Percentiles rank a stretch among this genome's conserved stretches.
Evolutionary conservation across 2,113 vertebrate genomes (phyloP).

Genomic region (Anolis carolinensis): DNA sequence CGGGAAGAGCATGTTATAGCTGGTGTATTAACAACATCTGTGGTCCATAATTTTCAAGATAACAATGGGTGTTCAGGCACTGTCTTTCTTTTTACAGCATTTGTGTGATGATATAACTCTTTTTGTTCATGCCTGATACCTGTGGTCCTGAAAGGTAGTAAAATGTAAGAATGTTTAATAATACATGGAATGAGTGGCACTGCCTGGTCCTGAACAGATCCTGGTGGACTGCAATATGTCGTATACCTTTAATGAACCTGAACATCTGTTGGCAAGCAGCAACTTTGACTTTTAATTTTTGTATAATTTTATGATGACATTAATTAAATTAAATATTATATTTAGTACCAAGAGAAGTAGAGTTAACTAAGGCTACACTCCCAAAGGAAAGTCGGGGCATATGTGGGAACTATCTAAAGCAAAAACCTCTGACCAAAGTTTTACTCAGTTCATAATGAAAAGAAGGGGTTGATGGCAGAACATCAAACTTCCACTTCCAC

Average conservation of each 20-base stretch:
- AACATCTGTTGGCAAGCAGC: neutral
- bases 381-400: no score
- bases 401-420: no score
- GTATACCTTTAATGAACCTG: no score
- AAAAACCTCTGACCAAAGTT: no score
- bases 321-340: neutral
- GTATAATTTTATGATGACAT: neutral
- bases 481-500: no score
- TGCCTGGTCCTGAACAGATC: neutral
- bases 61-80: neutral
- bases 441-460: no score
- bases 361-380: neutral
- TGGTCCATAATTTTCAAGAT: neutral
- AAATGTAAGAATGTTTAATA: neutral
- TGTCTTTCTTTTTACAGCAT: neutral
- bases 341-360: neutral
- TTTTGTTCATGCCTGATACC: neutral
- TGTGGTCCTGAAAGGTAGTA: neutral
- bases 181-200: neutral
- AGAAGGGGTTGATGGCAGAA: no score
- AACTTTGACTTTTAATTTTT: neutral
- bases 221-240: neutral
- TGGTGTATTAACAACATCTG: neutral
- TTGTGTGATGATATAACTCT: neutral
- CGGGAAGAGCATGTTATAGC: conserved; percentile 12